phyloP scores from a whole-genome alignment of 2,797 vertebrate genomes.

The Mormyrops attenuatus region DNA sequence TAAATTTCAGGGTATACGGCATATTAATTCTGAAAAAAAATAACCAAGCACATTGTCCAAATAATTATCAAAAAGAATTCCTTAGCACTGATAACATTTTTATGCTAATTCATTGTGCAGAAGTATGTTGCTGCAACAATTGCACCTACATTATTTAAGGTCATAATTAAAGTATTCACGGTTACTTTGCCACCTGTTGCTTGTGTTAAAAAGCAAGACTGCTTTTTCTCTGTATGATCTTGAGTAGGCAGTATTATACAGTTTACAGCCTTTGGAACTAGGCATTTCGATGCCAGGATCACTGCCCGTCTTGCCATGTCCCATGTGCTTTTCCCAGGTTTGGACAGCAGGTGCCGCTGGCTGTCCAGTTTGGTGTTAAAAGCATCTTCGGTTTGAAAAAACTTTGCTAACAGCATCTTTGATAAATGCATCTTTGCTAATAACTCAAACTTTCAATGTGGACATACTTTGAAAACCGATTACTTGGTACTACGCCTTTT shows the following conservation, averaged over 20 bases:
- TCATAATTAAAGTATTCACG: not conserved
- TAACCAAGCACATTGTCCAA: not conserved
- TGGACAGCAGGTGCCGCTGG: not conserved
- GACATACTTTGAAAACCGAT: not conserved
- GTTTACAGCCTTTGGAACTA: not conserved
- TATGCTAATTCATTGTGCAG: not conserved
- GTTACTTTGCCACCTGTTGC: not conserved
- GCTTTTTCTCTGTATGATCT: not conserved
- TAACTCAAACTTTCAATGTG: not conserved
- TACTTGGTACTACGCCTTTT: not conserved
- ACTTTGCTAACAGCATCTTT: not conserved
- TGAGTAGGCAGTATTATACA: not conserved
- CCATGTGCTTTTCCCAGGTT: not conserved
- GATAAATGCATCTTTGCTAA: not conserved
- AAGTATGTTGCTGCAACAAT: not conserved
- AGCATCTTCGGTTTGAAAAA: not conserved
- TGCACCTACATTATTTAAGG: not conserved
- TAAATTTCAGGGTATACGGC: not conserved
- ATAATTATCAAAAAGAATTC: not conserved
- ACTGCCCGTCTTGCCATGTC: not conserved
- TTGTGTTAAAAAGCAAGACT: not conserved
- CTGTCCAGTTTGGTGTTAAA: not conserved
- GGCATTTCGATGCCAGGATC: not conserved
- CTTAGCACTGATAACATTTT: not conserved
- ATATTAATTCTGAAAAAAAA: not conserved